Conservation (phyloP, 2,113 vertebrate species). For the Aspidoscelis tigris region DNA sequence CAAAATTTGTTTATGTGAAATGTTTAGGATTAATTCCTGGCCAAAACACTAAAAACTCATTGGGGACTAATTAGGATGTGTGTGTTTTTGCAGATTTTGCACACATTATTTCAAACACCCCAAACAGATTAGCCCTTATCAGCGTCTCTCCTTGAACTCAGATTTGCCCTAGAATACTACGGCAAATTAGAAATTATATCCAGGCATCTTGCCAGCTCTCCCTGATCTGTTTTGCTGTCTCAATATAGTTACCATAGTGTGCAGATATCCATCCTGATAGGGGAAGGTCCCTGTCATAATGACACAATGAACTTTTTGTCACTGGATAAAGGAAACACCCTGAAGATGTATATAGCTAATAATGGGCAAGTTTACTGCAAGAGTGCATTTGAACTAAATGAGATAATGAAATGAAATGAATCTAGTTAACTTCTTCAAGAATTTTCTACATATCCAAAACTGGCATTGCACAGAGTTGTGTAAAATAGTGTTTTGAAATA, state of each 20-base stretch:
- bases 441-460: no score
- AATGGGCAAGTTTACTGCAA: no score
- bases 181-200: conserved; percentile 10
- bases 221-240: neutral
- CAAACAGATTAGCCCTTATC: neutral
- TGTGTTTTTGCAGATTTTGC: neutral
- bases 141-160: neutral
- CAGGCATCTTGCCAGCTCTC: neutral
- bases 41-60: neutral
- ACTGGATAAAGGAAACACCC: no score
- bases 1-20: neutral
- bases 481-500: no score
- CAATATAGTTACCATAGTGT: neutral
- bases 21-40: neutral
- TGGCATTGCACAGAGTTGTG: no score
- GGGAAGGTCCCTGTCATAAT: neutral
- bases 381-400: no score
- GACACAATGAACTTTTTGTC: no score
- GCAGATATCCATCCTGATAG: neutral
- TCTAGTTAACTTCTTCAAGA: no score
- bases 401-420: no score
- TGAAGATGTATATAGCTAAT: no score
- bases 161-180: neutral
- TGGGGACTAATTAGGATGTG: neutral
- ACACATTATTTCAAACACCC: neutral